Conservation (phyloP, 35 echinoderm and acorn worm genomes). For the Strongylocentrotus purpuratus region DNA sequence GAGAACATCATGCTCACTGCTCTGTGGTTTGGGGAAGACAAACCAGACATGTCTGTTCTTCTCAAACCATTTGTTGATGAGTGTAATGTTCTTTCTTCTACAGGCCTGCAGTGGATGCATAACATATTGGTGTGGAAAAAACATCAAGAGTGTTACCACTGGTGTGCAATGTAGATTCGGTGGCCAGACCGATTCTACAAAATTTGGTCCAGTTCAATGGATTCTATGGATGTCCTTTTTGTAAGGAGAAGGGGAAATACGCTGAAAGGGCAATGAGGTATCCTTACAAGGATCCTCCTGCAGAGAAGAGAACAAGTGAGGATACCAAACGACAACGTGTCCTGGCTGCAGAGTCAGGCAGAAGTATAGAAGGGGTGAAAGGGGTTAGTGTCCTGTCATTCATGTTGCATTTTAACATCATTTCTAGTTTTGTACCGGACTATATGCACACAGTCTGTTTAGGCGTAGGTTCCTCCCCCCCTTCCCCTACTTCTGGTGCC, state of each 20-base stretch:
- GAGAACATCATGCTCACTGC: no score
- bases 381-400: constrained; percentile 14
- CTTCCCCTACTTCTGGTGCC: no score
- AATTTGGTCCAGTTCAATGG: not conserved
- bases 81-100: no score
- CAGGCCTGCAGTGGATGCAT: no score
- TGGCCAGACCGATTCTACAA: no score
- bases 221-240: constrained; percentile 43
- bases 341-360: not conserved
- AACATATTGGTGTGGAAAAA: no score
- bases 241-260: constrained; percentile 25
- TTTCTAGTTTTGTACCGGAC: constrained; percentile 50
- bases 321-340: constrained; percentile 6
- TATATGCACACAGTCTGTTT: constrained; percentile 64
- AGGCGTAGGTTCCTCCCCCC: not conserved
- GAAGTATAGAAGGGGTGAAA: constrained; percentile 50
- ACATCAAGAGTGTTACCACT: no score
- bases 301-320: constrained; percentile 10
- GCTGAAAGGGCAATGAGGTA: constrained; percentile 7
- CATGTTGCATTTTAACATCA: constrained; percentile 42
- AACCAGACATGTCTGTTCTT: no score
- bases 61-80: no score
- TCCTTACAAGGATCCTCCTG: constrained; percentile 4
- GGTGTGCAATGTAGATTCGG: no score
- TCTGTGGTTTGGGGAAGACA: no score